Percentiles rank a stretch among this genome's conserved stretches.
Conservation (phyloP, 1,140 invertebrate species). For the Epicauta chinensis region DNA sequence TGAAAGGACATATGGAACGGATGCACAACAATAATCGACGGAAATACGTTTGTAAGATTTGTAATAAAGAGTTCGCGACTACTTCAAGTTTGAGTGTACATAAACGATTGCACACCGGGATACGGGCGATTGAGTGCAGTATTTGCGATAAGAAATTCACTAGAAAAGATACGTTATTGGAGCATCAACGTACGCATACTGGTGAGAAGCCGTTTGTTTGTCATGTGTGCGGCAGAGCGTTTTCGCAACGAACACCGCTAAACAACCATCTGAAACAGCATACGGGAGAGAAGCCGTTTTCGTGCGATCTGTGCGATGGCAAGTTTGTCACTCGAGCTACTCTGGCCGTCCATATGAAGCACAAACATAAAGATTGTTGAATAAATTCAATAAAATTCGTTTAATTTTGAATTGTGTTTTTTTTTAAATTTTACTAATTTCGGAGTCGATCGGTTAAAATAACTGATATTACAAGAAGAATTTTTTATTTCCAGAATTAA, state of each 20-base stretch:
- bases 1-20: neutral
- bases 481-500: too few relatives aligned
- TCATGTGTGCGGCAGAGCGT: slow-evolving; percentile 52
- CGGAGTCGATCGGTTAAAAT: too few relatives aligned
- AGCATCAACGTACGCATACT: slow-evolving; percentile 57
- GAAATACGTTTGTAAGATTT: slow-evolving; percentile 15
- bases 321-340: too few relatives aligned
- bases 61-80: slow-evolving; percentile 29
- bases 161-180: slow-evolving; percentile 55
- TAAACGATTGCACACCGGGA: slow-evolving; percentile 21
- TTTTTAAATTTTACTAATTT: too few relatives aligned
- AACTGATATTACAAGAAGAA: too few relatives aligned
- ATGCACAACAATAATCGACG: too few relatives aligned
- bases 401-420: too few relatives aligned
- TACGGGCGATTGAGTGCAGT: slow-evolving; percentile 51
- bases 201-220: slow-evolving; percentile 61
- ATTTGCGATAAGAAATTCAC: slow-evolving; percentile 51
- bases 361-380: too few relatives aligned
- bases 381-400: too few relatives aligned
- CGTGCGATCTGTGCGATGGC: too few relatives aligned
- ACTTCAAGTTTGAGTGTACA: slow-evolving; percentile 26
- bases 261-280: slow-evolving; percentile 79
- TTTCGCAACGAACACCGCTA: slow-evolving; percentile 69
- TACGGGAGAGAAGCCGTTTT: slow-evolving; percentile 47
- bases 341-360: too few relatives aligned